A percentile compares a stretch with the other conserved stretches of the same genome.
Evolutionary conservation across 53 echinoderm and acorn worm genomes (phyloP).

Genomic region (Hippasteria phrygiana): DNA sequence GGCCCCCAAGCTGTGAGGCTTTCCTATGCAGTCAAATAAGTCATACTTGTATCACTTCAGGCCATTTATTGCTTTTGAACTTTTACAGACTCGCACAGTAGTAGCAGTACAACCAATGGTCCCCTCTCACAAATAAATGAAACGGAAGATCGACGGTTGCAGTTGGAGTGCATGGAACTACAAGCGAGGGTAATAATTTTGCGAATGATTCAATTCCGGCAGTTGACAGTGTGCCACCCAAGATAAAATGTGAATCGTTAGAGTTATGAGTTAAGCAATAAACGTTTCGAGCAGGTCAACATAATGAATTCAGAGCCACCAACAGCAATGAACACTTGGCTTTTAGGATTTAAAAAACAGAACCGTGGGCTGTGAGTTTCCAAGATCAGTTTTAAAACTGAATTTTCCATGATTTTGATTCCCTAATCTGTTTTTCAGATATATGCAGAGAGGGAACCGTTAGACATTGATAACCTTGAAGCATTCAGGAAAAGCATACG

Average conservation of each 20-base stretch:
- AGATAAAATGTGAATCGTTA: no score
- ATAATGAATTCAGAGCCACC: no score
- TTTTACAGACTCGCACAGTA: neutral
- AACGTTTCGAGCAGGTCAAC: no score
- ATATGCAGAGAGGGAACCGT: slow-evolving; percentile 85
- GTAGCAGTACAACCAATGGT: slow-evolving; percentile 18
- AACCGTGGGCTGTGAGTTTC: no score
- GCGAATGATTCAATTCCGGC: neutral
- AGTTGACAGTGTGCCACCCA: no score
- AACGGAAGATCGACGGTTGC: slow-evolving; percentile 22
- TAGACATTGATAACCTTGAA: slow-evolving; percentile 72
- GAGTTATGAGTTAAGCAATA: no score
- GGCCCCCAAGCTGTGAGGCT: no score
- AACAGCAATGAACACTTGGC: no score
- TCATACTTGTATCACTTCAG: neutral
- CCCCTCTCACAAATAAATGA: slow-evolving; percentile 16
- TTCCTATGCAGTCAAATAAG: no score
- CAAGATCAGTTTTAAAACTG: neutral
- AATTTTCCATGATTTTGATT: neutral
- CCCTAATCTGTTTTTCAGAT: slow-evolving; percentile 60
- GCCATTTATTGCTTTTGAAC: neutral
- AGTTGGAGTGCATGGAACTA: slow-evolving; percentile 58
- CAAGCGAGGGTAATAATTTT: slow-evolving; percentile 39
- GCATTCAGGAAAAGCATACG: slow-evolving; percentile 79
- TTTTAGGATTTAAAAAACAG: no score